Evolutionary conservation across 1,140 invertebrate genomes (phyloP), one percentile per base, ranked within the genome.

Genomic region (Anastatus disparis): DNA sequence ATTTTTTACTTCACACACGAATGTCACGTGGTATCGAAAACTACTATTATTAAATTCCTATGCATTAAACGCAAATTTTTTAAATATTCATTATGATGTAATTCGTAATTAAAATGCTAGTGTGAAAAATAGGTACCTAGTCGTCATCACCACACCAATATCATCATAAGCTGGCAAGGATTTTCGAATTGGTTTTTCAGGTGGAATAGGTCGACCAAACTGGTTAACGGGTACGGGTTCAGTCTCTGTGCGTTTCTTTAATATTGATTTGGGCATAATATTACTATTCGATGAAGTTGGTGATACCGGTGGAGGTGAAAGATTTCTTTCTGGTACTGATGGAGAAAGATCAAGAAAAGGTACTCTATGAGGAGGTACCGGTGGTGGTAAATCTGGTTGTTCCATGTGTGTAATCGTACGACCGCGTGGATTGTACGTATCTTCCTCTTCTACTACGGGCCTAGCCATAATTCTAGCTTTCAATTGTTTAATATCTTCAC

Each of bases 251-350:
- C 79, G 78, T 78, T 89, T 84, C 75, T 93, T 93, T 3, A 93
- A 75, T 73, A 93, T 93, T 7, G 92, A 92, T 77, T 93, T 93
- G 7, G 92, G 92, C 35, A 91, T 78, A 74, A 92, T 89, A 76
- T 90, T 89, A 0, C 88, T 89, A 78, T 89, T 89, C 1, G 88
- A 87, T 26, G 89, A 82, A 20, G 88, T 86, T 50, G 88, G 80
- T 10, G 87, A 86, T 1, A 66, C 13, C n/a, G 62, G 20, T 46
- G 24, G 58, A 13, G 61, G 48, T 17, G 66, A 65, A 22, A 63
- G 22, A 38, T 63, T 66, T 52, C 48, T 62, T 12, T 75, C 64
- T 8, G 59, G 52, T 24, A 70, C 29, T 9, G 52, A 46, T 12
- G 67, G 55, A 17, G 74, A 75, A 13, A 64, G 31, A 17, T 77